phyloP scores from a whole-genome alignment of 2,888 invertebrate genomes.

The Sipha maydis region DNA sequence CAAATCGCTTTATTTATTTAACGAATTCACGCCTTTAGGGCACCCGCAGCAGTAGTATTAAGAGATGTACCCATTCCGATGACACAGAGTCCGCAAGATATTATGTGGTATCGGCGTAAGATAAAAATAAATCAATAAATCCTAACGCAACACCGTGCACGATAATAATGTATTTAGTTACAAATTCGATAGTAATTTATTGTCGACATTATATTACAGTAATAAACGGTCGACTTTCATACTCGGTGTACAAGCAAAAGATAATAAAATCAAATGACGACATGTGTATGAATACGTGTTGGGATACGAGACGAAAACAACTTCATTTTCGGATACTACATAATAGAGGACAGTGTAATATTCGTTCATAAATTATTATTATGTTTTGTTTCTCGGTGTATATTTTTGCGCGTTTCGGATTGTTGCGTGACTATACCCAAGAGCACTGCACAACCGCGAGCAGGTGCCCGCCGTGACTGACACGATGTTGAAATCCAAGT shows the following conservation, averaged over 20 bases:
- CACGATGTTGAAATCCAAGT: slow-evolving; percentile 15
- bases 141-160: not conserved
- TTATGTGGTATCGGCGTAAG: not conserved
- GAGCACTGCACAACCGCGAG: not conserved
- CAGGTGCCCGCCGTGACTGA: slow-evolving; percentile 1
- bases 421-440: too few relatives aligned
- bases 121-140: not conserved
- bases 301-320: too few relatives aligned
- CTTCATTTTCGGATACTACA: too few relatives aligned
- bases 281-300: too few relatives aligned
- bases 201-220: not conserved
- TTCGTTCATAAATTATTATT: too few relatives aligned
- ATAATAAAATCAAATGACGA: not conserved
- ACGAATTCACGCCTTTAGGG: not conserved
- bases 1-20: not conserved
- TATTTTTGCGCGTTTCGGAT: not conserved
- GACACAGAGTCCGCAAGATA: too few relatives aligned
- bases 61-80: too few relatives aligned
- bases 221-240: too few relatives aligned
- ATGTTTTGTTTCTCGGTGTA: too few relatives aligned
- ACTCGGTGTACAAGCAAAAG: too few relatives aligned
- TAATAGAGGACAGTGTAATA: too few relatives aligned
- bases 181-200: not conserved
- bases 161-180: not conserved
- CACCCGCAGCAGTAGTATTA: not conserved